Percentiles rank a stretch among this genome's conserved stretches.
Conservation (phyloP, 2,113 vertebrate species). For the Acanthochromis polyacanthus region DNA sequence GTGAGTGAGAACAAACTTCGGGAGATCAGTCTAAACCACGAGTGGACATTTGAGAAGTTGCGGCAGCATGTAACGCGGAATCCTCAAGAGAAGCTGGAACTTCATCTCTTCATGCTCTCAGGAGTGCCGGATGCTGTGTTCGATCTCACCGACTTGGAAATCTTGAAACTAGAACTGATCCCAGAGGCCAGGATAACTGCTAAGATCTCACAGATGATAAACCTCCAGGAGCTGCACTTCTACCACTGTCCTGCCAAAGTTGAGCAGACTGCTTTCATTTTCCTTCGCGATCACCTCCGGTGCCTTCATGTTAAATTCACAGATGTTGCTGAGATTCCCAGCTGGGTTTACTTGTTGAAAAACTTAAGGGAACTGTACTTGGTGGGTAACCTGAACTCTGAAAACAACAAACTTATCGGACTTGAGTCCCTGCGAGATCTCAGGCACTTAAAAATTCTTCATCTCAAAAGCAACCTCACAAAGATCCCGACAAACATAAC, state of each 20-base stretch:
- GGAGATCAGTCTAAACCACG: slow-evolving; percentile 96
- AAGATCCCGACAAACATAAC: slow-evolving; percentile 99
- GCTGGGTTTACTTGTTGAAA: slow-evolving; percentile 97
- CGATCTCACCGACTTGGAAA: slow-evolving; percentile 94
- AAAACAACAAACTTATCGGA: slow-evolving; percentile 99
- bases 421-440: slow-evolving; percentile 96
- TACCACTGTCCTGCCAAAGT: slow-evolving; percentile 98
- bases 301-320: slow-evolving; percentile 99
- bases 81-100: slow-evolving; percentile 92
- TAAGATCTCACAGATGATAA: slow-evolving; percentile 97
- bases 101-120: slow-evolving; percentile 96
- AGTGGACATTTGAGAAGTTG: slow-evolving; percentile 97
- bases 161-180: slow-evolving; percentile 95
- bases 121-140: slow-evolving; percentile 97
- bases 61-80: slow-evolving; percentile 95
- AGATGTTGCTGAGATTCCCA: slow-evolving; percentile 97
- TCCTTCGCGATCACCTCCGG: slow-evolving; percentile 96
- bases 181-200: slow-evolving; percentile 96
- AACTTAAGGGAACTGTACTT: slow-evolving; percentile 94
- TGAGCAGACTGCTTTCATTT: slow-evolving; percentile 97
- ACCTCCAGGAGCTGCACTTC: slow-evolving; percentile 96
- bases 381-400: slow-evolving; percentile 96
- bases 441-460: slow-evolving; percentile 93
- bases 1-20: slow-evolving; percentile 98
- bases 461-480: slow-evolving; percentile 98